A percentile compares a stretch with the other conserved stretches of the same genome.
These are phyloP conservation scores for Pleuronectes platessa DNA, from an alignment of 2,113 vertebrate genomes.

Conservation along the genomic window DNA sequence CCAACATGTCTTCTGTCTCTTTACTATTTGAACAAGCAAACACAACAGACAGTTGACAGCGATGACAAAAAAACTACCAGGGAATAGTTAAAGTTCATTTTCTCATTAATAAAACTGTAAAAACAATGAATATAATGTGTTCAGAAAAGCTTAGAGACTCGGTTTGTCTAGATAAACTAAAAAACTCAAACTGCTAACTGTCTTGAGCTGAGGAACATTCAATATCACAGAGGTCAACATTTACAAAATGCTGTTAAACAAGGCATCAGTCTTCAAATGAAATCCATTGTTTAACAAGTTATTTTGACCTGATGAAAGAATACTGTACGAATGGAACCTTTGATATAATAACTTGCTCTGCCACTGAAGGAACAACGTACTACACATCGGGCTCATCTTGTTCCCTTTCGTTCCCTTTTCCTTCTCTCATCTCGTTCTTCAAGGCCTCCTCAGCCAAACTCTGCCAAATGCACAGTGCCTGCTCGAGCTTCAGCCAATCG, in stretches of 20 bases:
- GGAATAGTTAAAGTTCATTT: background rate
- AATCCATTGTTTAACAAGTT: too few species aligned
- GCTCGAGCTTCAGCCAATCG: slow-evolving; percentile 78
- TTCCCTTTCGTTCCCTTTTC: slow-evolving; percentile 37
- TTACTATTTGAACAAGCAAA: slow-evolving; percentile 57
- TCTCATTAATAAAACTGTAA: too few species aligned
- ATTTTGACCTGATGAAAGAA: too few species aligned
- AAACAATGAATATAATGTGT: too few species aligned
- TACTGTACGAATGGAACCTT: background rate
- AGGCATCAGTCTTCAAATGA: too few species aligned
- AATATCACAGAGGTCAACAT: background rate
- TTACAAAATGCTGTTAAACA: too few species aligned
- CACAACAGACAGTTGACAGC: background rate
- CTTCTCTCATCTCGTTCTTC: slow-evolving; percentile 33
- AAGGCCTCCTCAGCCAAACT: slow-evolving; percentile 68
- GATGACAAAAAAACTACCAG: background rate
- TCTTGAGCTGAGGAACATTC: background rate
- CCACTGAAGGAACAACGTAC: slow-evolving; percentile 62
- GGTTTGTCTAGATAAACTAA: background rate
- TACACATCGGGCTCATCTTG: slow-evolving; percentile 34
- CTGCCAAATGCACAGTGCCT: slow-evolving; percentile 70
- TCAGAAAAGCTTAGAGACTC: background rate
- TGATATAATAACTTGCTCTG: background rate
- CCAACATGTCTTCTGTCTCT: slow-evolving; percentile 48
- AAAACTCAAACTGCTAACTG: background rate